Evolutionary conservation across 1,140 invertebrate genomes (phyloP).

Genomic region (Leptestheria dahalacensis): DNA sequence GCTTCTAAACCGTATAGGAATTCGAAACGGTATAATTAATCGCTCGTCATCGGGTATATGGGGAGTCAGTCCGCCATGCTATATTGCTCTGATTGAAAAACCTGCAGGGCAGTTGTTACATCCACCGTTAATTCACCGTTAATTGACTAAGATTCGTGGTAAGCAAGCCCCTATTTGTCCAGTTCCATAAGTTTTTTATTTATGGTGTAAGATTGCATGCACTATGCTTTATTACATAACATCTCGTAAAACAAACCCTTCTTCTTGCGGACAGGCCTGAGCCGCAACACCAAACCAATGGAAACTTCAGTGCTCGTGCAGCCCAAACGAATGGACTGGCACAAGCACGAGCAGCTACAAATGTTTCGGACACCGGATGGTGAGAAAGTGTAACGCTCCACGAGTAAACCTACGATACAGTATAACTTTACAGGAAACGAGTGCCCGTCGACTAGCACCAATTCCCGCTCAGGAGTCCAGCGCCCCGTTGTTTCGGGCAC

Average conservation of each 20-base stretch:
- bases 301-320: conserved; percentile 26
- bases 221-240: neutral
- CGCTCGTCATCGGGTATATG: no score
- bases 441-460: neutral
- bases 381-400: neutral
- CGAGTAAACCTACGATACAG: neutral
- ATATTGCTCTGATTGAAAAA: neutral
- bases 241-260: neutral
- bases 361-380: neutral
- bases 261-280: neutral
- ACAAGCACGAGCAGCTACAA: conserved; percentile 40
- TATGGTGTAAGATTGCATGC: no score
- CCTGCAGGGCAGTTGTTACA: neutral
- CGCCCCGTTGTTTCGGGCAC: neutral
- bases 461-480: neutral
- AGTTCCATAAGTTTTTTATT: no score
- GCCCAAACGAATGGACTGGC: conserved; percentile 34
- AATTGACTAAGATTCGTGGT: neutral
- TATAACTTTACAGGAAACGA: neutral
- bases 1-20: no score
- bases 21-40: no score
- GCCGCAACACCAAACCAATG: no score
- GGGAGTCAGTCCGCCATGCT: neutral
- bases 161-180: neutral
- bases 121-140: neutral